Percentiles rank a stretch among this genome's conserved stretches.
These are phyloP conservation scores for Sander lucioperca DNA, from an alignment of 2,113 vertebrate genomes.

Conservation along the genomic window DNA sequence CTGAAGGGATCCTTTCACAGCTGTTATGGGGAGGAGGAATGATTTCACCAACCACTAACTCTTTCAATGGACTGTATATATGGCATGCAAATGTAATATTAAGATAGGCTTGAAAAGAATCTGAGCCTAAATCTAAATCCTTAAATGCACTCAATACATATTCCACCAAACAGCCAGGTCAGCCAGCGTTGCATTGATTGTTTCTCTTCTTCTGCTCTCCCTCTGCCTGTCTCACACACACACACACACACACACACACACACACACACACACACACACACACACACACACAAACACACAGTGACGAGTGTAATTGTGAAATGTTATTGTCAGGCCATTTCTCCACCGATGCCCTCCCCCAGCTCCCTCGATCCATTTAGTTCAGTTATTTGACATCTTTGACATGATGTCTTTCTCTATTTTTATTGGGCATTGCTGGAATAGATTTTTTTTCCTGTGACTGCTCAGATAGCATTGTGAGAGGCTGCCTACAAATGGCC, in stretches of 20 bases:
- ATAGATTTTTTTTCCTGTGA: conserved; percentile 44
- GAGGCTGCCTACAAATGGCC: conserved; percentile 40
- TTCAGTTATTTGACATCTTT: conserved; percentile 34
- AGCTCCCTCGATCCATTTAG: conserved; percentile 21
- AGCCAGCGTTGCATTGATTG: neutral
- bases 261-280: conserved; percentile 16
- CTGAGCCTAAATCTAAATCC: no score
- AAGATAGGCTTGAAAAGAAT: neutral
- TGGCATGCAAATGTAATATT: neutral
- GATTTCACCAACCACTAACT: conserved; percentile 5
- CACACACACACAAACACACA: conserved; percentile 14
- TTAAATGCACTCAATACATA: neutral
- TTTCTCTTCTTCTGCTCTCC: neutral
- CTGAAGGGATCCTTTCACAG: neutral
- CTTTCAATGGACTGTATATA: neutral
- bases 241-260: conserved; percentile 4
- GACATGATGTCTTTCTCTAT: conserved; percentile 19
- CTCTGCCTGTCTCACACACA: neutral
- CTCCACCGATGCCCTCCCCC: neutral
- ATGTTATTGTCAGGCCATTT: conserved; percentile 46
- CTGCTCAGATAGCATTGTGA: conserved; percentile 21
- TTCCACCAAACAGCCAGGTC: neutral
- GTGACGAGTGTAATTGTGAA: conserved; percentile 30
- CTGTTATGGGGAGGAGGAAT: neutral
- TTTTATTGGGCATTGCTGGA: neutral